Evolutionary conservation across 1,140 invertebrate species (phyloP), one percentile per base, ranked within the genome.

Genomic region (Choristoneura fumiferana): DNA sequence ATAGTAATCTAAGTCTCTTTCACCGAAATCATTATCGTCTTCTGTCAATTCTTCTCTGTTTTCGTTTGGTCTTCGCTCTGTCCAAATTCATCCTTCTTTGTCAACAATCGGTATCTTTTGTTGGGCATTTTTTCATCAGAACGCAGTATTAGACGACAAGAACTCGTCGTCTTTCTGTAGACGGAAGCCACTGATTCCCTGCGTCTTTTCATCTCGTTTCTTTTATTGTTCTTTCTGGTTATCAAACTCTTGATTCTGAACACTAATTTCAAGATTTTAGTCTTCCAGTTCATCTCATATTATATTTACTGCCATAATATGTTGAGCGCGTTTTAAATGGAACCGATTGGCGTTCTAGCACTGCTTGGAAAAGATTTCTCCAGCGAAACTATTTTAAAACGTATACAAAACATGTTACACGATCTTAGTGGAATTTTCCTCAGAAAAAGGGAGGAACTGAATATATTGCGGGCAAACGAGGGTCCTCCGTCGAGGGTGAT

Each of bases 91-190:
- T 85, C 73, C 4, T 76, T 61, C 74, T 68, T 76, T 8, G 70
- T 63, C n/a, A 81, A 38, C 8, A 76, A 58, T 33, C 62, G 59
- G 59, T 79, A 73, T 53, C 84, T 87, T 57, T 69, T 79, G 39
- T 87, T 83, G 0, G 81, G 71, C 38, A 75, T 73, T 58, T 73
- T 88, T 78, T 88, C 4, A 88, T 61, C 17, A 87, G 66, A 58
- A 79, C 0, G 68, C 67, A 0, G 81, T 84, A 37, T 86, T 86
- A 0, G 74, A 60, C 10, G 78, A 70, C 4, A 88, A 53, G 38
- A 87, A 88, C 68, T 87, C 10, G 85, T 88, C 14, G 85, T 88
- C 61, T 78, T 83, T 55, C 72, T 81, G 13, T 81, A 88, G 4
- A 85, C 85, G 0, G 79, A 74, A 5, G 82, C 83, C 9, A 88